Evolutionary conservation across 2,113 vertebrate species (phyloP).

Genomic region (Uropsilus gracilis): DNA sequence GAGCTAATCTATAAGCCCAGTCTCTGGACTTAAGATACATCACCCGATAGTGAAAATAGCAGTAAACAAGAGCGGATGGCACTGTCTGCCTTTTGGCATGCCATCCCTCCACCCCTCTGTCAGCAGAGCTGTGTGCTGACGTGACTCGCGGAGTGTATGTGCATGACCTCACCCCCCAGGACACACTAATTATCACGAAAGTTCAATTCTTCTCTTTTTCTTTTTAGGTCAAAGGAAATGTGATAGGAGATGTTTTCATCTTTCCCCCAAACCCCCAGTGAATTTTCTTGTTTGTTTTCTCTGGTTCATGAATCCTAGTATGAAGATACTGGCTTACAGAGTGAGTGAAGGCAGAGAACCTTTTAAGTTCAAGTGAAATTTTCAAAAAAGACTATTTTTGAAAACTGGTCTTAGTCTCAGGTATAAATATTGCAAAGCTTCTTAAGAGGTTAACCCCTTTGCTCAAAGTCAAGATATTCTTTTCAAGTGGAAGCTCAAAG

Average conservation of each 20-base stretch:
- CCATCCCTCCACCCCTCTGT: neutral
- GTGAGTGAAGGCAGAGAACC: neutral
- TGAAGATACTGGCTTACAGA: neutral
- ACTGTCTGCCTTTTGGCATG: no score
- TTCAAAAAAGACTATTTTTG: neutral
- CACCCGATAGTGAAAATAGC: neutral
- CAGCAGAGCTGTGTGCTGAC: no score
- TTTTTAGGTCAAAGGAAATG: neutral
- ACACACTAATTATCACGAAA: neutral
- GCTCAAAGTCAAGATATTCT: slow-evolving; percentile 74
- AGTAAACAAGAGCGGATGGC: neutral
- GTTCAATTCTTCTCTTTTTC: neutral
- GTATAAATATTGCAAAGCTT: slow-evolving; percentile 82
- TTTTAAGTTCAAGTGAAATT: neutral
- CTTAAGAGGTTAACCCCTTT: slow-evolving; percentile 80
- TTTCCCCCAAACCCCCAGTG: neutral
- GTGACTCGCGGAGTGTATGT: neutral
- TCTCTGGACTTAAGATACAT: neutral
- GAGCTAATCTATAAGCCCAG: neutral
- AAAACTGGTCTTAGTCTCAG: no score
- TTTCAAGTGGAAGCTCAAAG: slow-evolving; percentile 79
- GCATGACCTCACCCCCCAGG: neutral
- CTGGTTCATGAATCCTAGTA: no score
- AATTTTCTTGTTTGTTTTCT: neutral
- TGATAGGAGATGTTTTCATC: neutral